Evolutionary conservation across 1,140 invertebrate genomes (phyloP).

Genomic region (Drosophila subobscura): DNA sequence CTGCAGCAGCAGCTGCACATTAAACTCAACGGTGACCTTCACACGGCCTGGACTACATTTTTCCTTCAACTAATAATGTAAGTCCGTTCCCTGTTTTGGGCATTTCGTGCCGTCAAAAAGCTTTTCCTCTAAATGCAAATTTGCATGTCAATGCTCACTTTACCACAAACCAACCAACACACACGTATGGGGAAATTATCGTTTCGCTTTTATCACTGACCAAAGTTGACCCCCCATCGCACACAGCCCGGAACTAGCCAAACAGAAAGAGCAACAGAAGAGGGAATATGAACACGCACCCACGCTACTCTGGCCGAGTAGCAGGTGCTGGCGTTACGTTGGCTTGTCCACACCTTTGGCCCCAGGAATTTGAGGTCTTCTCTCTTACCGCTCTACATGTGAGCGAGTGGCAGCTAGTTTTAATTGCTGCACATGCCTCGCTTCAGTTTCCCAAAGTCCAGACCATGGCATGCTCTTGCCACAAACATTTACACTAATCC

Average conservation of each 20-base stretch:
- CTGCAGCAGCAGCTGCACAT: constrained; percentile 20
- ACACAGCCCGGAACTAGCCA: constrained; percentile 18
- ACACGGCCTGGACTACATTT: neutral
- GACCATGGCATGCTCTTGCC: constrained; percentile 1
- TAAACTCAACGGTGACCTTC: constrained; percentile 29
- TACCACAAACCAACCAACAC: constrained; percentile 22
- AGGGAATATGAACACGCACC: constrained; percentile 40
- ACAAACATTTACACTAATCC: too few species aligned
- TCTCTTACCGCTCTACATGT: constrained; percentile 15
- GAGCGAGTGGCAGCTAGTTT: constrained; percentile 30
- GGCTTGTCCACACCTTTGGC: constrained; percentile 39
- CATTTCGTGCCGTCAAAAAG: constrained; percentile 50
- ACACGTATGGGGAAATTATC: constrained; percentile 61
- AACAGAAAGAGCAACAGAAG: constrained; percentile 33
- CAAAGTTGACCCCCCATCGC: constrained; percentile 37
- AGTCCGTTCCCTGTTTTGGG: neutral
- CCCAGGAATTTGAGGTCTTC: constrained; percentile 20
- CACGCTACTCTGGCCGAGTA: constrained; percentile 6
- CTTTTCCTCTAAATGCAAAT: constrained; percentile 71
- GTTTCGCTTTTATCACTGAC: constrained; percentile 63
- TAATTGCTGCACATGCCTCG: constrained; percentile 30
- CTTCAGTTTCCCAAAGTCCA: neutral
- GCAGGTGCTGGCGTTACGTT: constrained; percentile 7
- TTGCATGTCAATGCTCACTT: constrained; percentile 71
- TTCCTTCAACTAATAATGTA: neutral